Conservation (phyloP, 2,113 vertebrate species). For the Chrysochloris asiatica region DNA sequence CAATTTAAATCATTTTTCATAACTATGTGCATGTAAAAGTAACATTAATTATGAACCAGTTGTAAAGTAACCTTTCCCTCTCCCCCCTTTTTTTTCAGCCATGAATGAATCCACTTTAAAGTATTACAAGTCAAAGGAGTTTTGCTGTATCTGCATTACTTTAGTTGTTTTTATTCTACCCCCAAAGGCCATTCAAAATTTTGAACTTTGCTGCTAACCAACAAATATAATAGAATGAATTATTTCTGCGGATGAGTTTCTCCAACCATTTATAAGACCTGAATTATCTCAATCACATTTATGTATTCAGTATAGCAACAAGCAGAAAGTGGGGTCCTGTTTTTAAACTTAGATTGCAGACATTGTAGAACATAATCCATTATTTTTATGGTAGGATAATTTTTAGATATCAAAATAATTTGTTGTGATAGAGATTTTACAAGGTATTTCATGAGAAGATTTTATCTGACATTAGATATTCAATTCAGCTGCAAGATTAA, state of each 20-base stretch:
- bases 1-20: slow-evolving; percentile 25
- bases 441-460: slow-evolving; percentile 13
- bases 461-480: slow-evolving; percentile 2
- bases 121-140: slow-evolving; percentile 29
- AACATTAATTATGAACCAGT: slow-evolving; percentile 30
- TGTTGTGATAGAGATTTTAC: slow-evolving; percentile 39
- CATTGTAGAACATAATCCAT: neutral
- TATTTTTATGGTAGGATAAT: slow-evolving; percentile 40
- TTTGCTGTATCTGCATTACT: slow-evolving; percentile 49
- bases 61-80: slow-evolving; percentile 42
- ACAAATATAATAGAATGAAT: slow-evolving; percentile 41
- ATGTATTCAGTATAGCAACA: slow-evolving; percentile 4
- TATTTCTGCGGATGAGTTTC: slow-evolving; percentile 48
- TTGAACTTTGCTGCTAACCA: slow-evolving; percentile 17
- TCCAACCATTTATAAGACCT: slow-evolving; percentile 3
- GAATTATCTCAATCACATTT: slow-evolving; percentile 31
- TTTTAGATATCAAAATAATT: slow-evolving; percentile 39
- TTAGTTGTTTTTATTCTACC: slow-evolving; percentile 31
- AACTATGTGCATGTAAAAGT: slow-evolving; percentile 15
- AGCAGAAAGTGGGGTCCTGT: neutral
- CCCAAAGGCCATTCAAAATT: slow-evolving; percentile 46
- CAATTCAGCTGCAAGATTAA: slow-evolving; percentile 29
- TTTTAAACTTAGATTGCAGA: slow-evolving; percentile 55
- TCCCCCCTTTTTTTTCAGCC: slow-evolving; percentile 70
- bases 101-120: slow-evolving; percentile 60